Evolutionary conservation across 23 tunicate species (phyloP).

Genomic region (Ciona savignyi): DNA sequence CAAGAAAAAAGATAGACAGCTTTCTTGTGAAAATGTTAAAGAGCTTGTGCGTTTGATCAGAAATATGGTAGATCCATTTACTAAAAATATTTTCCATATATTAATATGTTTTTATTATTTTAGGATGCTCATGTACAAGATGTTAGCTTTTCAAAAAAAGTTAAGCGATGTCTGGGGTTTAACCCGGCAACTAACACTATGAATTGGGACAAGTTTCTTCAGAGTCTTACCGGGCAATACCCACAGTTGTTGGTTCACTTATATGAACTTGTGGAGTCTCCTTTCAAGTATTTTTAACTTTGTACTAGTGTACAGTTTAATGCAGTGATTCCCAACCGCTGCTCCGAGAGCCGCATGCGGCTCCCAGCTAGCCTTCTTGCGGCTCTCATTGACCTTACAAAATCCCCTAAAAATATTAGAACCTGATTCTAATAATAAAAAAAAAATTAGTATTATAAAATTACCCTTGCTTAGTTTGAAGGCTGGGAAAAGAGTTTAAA

Average conservation of each 20-base stretch:
- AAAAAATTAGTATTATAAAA: too few relatives aligned
- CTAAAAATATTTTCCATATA: background rate
- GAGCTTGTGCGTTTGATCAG: conserved; percentile 10
- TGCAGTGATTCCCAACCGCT: too few relatives aligned
- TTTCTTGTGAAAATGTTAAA: conserved; percentile 7
- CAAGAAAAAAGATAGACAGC: background rate
- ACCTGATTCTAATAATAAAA: too few relatives aligned
- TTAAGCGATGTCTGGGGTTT: background rate
- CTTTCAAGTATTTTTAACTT: too few relatives aligned
- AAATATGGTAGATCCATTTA: conserved; percentile 17
- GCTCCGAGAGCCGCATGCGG: too few relatives aligned
- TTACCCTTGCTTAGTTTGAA: too few relatives aligned
- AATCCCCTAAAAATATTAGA: too few relatives aligned
- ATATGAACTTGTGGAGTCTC: too few relatives aligned
- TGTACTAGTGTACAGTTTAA: too few relatives aligned
- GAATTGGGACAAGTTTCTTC: conserved; percentile 9
- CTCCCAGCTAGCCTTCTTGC: too few relatives aligned
- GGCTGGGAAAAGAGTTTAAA: too few relatives aligned
- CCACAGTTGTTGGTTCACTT: conserved; percentile 41
- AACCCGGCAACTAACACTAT: background rate
- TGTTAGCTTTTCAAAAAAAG: background rate
- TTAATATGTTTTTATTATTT: background rate
- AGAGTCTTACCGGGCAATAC: conserved; percentile 3
- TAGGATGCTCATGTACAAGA: conserved; percentile 19
- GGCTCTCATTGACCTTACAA: too few relatives aligned